Evolutionary conservation across 2,888 invertebrate genomes (phyloP), one percentile per base, ranked within the genome.

Genomic region (Argynnis bischoffii): DNA sequence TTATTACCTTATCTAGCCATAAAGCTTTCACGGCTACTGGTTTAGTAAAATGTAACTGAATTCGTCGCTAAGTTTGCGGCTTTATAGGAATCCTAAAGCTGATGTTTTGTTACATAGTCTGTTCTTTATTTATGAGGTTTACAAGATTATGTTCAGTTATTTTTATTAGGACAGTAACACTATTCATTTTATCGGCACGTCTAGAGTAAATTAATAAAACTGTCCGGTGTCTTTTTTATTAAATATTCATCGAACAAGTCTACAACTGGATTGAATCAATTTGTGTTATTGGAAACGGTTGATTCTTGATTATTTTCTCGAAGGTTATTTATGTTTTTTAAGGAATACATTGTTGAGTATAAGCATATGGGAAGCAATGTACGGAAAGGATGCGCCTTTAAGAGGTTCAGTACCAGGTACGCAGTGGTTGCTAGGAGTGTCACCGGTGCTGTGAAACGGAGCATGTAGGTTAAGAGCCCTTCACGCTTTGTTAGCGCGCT

Each of bases 381-480:
- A 60, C 18, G 50, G 48, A 60, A 69, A 69, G 65, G 84, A 88
- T 87, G 88, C 86, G 85, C 82, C 76, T 78, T 79, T 77, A 75
- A 82, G 82, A 79, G 78, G 77, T 77, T 68, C 71, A 77, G 78
- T 85, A 84, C 83, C 82, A 84, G 85, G 86, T 81, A 81, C 77
- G 79, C 85, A 86, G 86, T 80, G 80, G 84, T 77, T 71, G 79
- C 77, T 77, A 86, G 85, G 80, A 88, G 88, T 86, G 89, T 86
- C 85, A 82, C 83, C 79, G 26, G 81, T 81, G 85, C 85, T 86
- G 87, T 87, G 91, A 89, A 90, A 89, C 91, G 88, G 88, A 90
- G 90, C 89, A 92, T 92, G 85, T 92, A 89, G 92, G 92, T 92
- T 91, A 91, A 92, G 92, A 74, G 88, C 82, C 78, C 92, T 92